Conservation (phyloP, 2,888 invertebrate genomes). For the Agrotis puta region DNA sequence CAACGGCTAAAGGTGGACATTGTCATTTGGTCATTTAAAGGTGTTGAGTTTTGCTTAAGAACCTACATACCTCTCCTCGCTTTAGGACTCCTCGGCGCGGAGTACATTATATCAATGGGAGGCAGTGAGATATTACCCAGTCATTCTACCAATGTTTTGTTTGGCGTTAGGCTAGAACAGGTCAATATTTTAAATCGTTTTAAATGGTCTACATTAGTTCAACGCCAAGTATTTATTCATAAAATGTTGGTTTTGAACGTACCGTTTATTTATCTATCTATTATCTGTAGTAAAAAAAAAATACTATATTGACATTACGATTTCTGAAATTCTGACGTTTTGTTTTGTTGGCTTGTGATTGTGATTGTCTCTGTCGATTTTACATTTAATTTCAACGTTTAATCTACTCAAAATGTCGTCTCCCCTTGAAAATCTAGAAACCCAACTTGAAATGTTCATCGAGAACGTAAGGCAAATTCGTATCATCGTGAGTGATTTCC, state of each 20-base stretch:
- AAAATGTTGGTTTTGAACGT: neutral
- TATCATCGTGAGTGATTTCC: conserved; percentile 99
- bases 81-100: too few relatives aligned
- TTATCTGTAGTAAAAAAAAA: too few relatives aligned
- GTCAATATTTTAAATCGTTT: neutral
- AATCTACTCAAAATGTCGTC: conserved; percentile 92
- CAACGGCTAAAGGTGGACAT: too few relatives aligned
- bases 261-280: too few relatives aligned
- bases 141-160: neutral
- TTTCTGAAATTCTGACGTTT: neutral
- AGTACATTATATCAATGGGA: too few relatives aligned
- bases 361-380: neutral
- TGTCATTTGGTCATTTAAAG: conserved; percentile 1
- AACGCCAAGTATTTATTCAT: too few relatives aligned
- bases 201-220: neutral
- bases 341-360: neutral
- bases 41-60: conserved; percentile 10
- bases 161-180: neutral
- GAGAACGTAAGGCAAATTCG: conserved; percentile 99
- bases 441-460: conserved; percentile 98
- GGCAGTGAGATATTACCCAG: neutral
- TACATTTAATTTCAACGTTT: conserved; percentile 8
- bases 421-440: conserved; percentile 97
- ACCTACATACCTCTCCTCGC: too few relatives aligned
- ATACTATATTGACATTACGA: too few relatives aligned